Percentiles rank a stretch among this genome's conserved stretches.
Evolutionary conservation across 2,888 invertebrate species (phyloP).

Genomic region (Limnephilus lunatus): DNA sequence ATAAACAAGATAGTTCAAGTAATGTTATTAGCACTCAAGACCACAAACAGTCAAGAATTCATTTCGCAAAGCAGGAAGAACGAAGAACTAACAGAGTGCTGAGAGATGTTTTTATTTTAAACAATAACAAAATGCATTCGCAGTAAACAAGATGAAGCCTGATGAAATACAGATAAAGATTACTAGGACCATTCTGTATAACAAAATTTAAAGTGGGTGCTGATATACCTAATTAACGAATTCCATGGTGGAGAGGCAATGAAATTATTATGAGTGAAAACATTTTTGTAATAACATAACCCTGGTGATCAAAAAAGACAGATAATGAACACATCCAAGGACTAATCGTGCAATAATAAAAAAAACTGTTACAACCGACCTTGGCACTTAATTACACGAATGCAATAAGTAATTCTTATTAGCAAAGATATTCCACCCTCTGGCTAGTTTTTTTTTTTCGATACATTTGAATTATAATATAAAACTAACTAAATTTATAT

Average conservation of each 20-base stretch:
- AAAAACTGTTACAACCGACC: too few species aligned
- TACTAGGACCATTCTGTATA: neutral
- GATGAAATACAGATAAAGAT: neutral
- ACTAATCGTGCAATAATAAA: too few species aligned
- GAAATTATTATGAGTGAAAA: neutral
- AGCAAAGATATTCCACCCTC: too few species aligned
- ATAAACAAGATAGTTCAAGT: neutral
- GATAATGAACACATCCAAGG: neutral
- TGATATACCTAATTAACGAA: too few species aligned
- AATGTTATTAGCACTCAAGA: neutral
- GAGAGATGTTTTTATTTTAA: neutral
- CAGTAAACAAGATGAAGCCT: neutral
- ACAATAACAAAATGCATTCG: neutral
- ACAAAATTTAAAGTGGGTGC: too few species aligned
- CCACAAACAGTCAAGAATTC: neutral
- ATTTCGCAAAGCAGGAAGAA: neutral
- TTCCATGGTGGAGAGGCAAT: neutral
- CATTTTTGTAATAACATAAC: neutral
- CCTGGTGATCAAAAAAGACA: neutral
- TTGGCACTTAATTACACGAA: too few species aligned
- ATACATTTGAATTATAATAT: too few species aligned
- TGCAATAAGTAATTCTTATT: too few species aligned
- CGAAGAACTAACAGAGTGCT: neutral
- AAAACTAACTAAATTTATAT: too few species aligned
- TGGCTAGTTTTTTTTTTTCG: too few species aligned